A percentile compares a stretch with the other conserved stretches of the same genome.
Conservation (phyloP, 2,888 invertebrate species). For the Synanthedon andrenaeformis region DNA sequence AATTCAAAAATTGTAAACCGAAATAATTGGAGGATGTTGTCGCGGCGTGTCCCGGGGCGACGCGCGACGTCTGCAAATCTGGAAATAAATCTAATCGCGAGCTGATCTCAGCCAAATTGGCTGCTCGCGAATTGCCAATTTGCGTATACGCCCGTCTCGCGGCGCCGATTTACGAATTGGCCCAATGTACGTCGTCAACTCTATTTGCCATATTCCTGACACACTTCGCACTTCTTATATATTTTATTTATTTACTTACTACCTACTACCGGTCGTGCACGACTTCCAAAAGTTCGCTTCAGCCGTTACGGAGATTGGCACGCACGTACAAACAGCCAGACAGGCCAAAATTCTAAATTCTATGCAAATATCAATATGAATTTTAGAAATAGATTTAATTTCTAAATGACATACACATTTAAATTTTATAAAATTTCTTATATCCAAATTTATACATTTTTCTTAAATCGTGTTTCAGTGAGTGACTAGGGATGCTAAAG, state of each 20-base stretch:
- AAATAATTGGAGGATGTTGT: too few species aligned
- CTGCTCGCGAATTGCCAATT: constrained; percentile 18
- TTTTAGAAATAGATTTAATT: background rate
- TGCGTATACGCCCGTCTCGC: constrained; percentile 5
- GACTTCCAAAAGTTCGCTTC: background rate
- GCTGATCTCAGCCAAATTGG: constrained; percentile 18
- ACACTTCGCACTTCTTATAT: background rate
- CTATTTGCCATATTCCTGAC: constrained; percentile 14
- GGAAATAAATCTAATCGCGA: constrained; percentile 26
- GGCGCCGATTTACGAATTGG: constrained; percentile 9
- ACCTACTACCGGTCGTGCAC: background rate
- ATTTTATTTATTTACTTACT: background rate
- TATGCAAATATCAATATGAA: background rate
- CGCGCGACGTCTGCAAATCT: background rate
- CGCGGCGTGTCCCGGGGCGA: background rate
- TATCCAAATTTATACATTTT: too few species aligned
- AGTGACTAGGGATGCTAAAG: too few species aligned
- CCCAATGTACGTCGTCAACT: constrained; percentile 11
- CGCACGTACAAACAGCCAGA: background rate
- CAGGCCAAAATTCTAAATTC: background rate
- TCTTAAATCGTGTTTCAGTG: too few species aligned
- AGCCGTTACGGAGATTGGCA: background rate
- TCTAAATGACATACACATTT: background rate
- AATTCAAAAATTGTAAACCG: too few species aligned
- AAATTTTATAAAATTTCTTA: background rate